These are phyloP conservation scores for Amphiprion clarkii DNA, from an alignment of 2,797 vertebrate genomes.

Conservation along the genomic window DNA sequence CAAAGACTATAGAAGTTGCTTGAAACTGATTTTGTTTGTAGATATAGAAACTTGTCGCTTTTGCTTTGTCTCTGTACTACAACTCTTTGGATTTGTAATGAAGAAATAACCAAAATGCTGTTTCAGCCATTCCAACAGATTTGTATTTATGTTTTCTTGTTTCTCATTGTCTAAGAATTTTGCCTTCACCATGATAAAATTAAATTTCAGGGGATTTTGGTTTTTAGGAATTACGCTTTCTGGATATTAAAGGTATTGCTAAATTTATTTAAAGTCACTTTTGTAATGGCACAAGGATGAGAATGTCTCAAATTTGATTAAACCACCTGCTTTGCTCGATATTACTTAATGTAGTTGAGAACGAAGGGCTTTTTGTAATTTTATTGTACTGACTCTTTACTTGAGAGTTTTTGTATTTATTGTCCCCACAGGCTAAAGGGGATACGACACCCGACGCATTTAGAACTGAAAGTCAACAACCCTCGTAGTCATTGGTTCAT, in stretches of 20 bases:
- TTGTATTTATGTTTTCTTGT: not conserved
- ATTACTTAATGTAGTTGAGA: not conserved
- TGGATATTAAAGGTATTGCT: not conserved
- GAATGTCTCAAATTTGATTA: slow-evolving; percentile 5
- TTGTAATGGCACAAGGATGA: not conserved
- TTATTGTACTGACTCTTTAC: not conserved
- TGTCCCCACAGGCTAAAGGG: not conserved
- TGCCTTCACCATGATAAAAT: not conserved
- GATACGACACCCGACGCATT: not conserved
- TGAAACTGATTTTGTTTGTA: not conserved
- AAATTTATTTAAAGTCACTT: not conserved
- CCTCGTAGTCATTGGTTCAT: no score
- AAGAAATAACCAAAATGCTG: not conserved
- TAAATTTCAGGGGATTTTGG: not conserved
- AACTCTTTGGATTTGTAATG: not conserved
- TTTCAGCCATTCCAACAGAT: not conserved
- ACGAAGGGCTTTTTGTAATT: not conserved
- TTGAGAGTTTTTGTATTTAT: slow-evolving; percentile 3
- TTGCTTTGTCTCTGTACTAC: slow-evolving; percentile 1
- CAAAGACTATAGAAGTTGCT: not conserved
- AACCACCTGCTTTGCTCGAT: not conserved
- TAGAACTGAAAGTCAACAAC: slow-evolving; percentile 9
- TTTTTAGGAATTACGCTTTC: slow-evolving; percentile 1
- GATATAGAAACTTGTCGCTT: not conserved
- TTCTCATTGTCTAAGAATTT: not conserved